A percentile compares a stretch with the other conserved stretches of the same genome.
Conservation (phyloP, 23 tunicate genomes). For the Ascidia mentula region DNA sequence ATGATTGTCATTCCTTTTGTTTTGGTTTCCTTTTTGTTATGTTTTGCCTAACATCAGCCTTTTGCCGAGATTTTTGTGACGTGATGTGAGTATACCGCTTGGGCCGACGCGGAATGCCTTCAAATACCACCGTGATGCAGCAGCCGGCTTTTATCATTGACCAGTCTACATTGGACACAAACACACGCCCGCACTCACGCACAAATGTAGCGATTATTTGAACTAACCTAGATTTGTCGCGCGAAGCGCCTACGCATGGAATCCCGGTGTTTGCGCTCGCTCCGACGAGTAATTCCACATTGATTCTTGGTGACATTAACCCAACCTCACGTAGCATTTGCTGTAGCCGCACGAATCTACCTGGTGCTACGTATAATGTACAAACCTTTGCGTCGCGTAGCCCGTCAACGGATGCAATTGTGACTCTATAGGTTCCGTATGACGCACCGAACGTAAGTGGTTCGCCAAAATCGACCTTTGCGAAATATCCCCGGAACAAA, state of each 20-base stretch:
- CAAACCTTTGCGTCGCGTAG: no score
- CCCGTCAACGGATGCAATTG: no score
- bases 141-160: neutral
- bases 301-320: neutral
- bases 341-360: no score
- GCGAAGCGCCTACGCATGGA: neutral
- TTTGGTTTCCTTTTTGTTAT: neutral
- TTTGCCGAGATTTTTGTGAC: neutral
- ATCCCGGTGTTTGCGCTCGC: conserved; percentile 1
- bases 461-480: no score
- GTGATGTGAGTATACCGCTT: neutral
- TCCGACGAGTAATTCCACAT: neutral
- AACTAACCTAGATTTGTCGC: neutral
- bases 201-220: conserved; percentile 5
- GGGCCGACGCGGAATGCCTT: neutral
- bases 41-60: neutral
- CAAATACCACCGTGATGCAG: neutral
- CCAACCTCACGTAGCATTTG: neutral
- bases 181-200: neutral
- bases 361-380: no score
- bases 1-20: no score
- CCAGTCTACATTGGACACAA: no score
- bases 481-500: no score
- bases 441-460: no score
- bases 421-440: no score